These are phyloP conservation scores for Neuroscelio doddi DNA, from an alignment of 2,888 invertebrate species.

Conservation along the genomic window DNA sequence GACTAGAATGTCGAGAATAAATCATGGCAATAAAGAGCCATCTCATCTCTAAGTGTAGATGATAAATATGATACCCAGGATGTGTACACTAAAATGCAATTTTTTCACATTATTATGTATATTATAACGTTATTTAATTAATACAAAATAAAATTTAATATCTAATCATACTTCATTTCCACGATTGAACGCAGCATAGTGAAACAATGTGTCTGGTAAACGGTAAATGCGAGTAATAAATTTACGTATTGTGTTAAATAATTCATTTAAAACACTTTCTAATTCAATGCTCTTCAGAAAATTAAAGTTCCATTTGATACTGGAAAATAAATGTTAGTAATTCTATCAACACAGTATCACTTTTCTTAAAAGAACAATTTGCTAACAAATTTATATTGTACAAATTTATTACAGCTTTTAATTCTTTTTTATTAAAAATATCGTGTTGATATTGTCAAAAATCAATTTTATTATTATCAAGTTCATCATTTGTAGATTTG, in stretches of 20 bases:
- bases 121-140: neutral
- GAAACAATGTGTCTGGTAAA: conserved; percentile 69
- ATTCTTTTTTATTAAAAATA: too few species aligned
- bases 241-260: conserved; percentile 54
- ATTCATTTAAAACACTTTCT: conserved; percentile 56
- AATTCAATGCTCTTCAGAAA: conserved; percentile 52
- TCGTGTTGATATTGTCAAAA: too few species aligned
- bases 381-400: too few species aligned
- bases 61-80: conserved; percentile 73
- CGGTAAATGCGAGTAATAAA: conserved; percentile 58
- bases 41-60: conserved; percentile 72
- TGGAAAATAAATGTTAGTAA: too few species aligned
- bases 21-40: conserved; percentile 71
- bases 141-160: conserved; percentile 10
- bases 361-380: too few species aligned
- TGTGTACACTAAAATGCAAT: conserved; percentile 67
- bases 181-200: conserved; percentile 67
- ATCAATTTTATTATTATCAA: too few species aligned
- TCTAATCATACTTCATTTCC: conserved; percentile 69
- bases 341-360: too few species aligned
- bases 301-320: conserved; percentile 56
- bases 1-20: conserved; percentile 50
- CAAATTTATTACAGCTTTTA: too few species aligned
- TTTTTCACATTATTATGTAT: conserved; percentile 3
- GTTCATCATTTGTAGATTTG: too few species aligned